Conservation (phyloP, 1,140 invertebrate genomes). For the Himalopsyche phryganea region DNA sequence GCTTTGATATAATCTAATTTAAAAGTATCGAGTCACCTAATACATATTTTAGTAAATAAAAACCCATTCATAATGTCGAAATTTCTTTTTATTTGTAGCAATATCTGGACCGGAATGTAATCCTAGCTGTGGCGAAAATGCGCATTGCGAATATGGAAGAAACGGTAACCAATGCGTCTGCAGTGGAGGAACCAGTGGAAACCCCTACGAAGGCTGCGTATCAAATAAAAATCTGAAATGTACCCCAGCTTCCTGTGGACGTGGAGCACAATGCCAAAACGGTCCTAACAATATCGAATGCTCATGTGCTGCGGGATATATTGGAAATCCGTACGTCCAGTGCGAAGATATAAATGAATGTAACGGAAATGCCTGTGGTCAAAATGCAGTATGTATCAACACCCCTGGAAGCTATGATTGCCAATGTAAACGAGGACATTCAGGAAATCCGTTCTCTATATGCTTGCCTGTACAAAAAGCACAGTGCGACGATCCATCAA, state of each 20-base stretch:
- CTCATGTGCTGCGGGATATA: conserved; percentile 74
- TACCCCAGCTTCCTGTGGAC: conserved; percentile 68
- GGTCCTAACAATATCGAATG: conserved; percentile 73
- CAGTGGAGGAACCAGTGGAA: conserved; percentile 77
- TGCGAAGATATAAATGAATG: conserved; percentile 88
- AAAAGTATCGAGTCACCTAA: too few species aligned
- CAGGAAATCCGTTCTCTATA: conserved; percentile 80
- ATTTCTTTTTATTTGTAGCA: conserved; percentile 57
- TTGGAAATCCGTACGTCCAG: conserved; percentile 81
- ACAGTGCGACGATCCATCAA: conserved; percentile 63
- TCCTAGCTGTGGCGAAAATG: conserved; percentile 76
- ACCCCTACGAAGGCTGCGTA: conserved; percentile 81
- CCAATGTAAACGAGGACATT: conserved; percentile 73
- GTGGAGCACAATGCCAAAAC: conserved; percentile 73
- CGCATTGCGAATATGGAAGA: conserved; percentile 81
- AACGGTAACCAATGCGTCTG: conserved; percentile 74
- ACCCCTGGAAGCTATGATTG: conserved; percentile 84
- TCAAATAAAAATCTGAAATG: conserved; percentile 70
- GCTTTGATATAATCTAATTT: too few species aligned
- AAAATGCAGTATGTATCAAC: conserved; percentile 84
- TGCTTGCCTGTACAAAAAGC: conserved; percentile 66
- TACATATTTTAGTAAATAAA: conserved; percentile 3
- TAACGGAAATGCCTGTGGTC: conserved; percentile 73
- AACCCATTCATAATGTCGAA: not conserved
- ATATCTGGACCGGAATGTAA: conserved; percentile 72